Evolutionary conservation across 2,113 vertebrate genomes (phyloP), one percentile per base, ranked within the genome.

Genomic region (Oreotragus oreotragus): DNA sequence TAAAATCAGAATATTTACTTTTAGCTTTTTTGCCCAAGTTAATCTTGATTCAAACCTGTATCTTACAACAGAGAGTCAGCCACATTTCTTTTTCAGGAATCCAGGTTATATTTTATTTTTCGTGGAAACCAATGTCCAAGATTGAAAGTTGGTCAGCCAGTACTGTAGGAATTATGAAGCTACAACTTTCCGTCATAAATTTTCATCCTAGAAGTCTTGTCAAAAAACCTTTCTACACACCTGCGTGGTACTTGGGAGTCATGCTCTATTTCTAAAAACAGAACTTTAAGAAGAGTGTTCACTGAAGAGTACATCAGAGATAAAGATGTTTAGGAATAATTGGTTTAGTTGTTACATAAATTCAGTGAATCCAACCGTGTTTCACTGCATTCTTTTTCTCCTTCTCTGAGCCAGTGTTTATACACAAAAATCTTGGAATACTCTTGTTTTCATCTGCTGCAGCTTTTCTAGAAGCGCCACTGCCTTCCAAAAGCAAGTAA

Each of bases 351-450:
- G 77, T 66, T 19, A 62, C 53, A 33, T 23, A 51, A 49, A 95
- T 86, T 2, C 15, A 73, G 23, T 47, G 70, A 90, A 86, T 27
- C 16, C 36, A 86, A 81, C 6, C 30, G 17, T 76, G 5, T 88
- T 84, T 96, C 39, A 27, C 3, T 47, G 27, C 10, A 3, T 51
- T 66, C 39, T 36, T 45, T 51, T 79, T 53, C 15, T 8, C 11
- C 19, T 83, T 90, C 93, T 95, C 39, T 70, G 58, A 81, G 55
- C 28, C 64, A 95, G 25, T 88, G 47, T 97, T 92, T 87, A 96
- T 19, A 45, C 28, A 95, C 16, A 70, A 80, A 96, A 80, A 49
- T 93, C 96, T 94, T 91, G 58, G 64, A 92, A 84, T 88, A 70
- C 7, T 62, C 62, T 84, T 96, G 64, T 88, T 95, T 91, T 87